phyloP scores from a whole-genome alignment of 2,888 invertebrate species.

The Gerris lacustris region DNA sequence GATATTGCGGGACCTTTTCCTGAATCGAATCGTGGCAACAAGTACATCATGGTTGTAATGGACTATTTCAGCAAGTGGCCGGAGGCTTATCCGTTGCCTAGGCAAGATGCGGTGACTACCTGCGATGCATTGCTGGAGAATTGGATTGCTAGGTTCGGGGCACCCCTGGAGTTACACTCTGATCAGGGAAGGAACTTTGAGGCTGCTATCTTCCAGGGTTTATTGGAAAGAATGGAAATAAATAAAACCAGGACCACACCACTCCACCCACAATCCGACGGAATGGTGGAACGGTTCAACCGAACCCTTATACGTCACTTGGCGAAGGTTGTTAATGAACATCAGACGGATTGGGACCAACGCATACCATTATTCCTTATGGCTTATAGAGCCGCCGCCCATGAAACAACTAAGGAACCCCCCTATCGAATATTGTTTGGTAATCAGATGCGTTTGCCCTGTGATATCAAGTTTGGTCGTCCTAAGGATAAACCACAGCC shows the following conservation, averaged over 20 bases:
- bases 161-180: conserved; percentile 25
- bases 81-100: conserved; percentile 32
- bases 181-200: conserved; percentile 33
- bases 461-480: too few species aligned
- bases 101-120: conserved; percentile 32
- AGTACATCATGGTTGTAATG: conserved; percentile 28
- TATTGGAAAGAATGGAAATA: conserved; percentile 28
- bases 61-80: conserved; percentile 31
- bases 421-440: too few species aligned
- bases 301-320: conserved; percentile 24
- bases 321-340: conserved; percentile 22
- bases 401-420: too few species aligned
- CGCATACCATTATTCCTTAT: conserved; percentile 21
- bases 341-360: conserved; percentile 28
- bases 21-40: conserved; percentile 25
- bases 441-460: too few species aligned
- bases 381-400: too few species aligned
- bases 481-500: too few species aligned
- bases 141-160: conserved; percentile 25
- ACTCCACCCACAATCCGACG: conserved; percentile 28
- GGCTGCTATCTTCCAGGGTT: conserved; percentile 28
- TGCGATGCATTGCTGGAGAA: conserved; percentile 28
- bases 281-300: conserved; percentile 26
- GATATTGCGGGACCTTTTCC: conserved; percentile 29
- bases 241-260: conserved; percentile 29